Evolutionary conservation across 2,113 vertebrate species (phyloP).

Genomic region (Peromyscus leucopus): DNA sequence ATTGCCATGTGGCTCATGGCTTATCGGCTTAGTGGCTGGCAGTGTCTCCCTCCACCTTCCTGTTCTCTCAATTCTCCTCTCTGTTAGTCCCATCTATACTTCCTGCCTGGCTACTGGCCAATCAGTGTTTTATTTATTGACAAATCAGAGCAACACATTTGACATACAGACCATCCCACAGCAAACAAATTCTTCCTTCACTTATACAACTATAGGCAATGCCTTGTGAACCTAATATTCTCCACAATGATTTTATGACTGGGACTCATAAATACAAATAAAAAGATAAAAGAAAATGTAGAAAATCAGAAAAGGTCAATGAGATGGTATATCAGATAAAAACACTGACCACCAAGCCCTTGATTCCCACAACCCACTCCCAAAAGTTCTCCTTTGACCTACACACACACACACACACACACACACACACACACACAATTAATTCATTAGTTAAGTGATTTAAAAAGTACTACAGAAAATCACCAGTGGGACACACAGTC

Average conservation of each 20-base stretch:
- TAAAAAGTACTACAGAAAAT: not conserved
- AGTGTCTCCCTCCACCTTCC: too few relatives aligned
- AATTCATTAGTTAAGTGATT: not conserved
- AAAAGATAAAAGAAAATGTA: not conserved
- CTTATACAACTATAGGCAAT: not conserved
- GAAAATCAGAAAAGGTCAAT: not conserved
- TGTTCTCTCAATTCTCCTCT: too few relatives aligned
- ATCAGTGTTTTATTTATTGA: too few relatives aligned
- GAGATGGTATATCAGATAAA: not conserved
- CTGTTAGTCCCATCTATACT: too few relatives aligned
- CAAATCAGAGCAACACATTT: too few relatives aligned
- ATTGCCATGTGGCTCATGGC: too few relatives aligned
- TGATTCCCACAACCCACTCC: not conserved
- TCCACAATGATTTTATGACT: not conserved
- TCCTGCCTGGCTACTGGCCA: too few relatives aligned
- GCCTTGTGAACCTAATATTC: not conserved
- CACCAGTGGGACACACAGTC: not conserved
- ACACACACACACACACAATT: not conserved
- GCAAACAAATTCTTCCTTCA: not conserved
- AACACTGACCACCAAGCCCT: not conserved
- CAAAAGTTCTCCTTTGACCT: not conserved
- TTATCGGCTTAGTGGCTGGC: too few relatives aligned
- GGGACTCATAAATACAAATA: not conserved
- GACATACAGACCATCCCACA: too few relatives aligned
- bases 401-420: not conserved